Percentiles rank a stretch among this genome's conserved stretches.
Conservation (phyloP, 2,113 vertebrate genomes). For the Picathartes gymnocephalus region DNA sequence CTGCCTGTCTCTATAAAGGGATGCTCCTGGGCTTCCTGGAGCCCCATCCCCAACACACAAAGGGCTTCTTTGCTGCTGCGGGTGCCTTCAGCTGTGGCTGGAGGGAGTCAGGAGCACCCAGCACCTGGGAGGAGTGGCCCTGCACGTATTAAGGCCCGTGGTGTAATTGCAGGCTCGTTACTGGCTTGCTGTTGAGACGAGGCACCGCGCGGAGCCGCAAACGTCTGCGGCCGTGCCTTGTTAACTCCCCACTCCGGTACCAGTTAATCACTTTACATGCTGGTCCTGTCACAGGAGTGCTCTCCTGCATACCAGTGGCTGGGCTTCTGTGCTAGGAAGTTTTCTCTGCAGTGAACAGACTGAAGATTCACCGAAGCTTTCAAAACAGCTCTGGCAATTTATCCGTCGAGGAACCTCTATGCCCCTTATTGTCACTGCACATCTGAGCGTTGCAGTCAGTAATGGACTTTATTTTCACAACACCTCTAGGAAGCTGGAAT, state of each 20-base stretch:
- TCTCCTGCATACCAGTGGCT: neutral
- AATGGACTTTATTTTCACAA: neutral
- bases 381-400: neutral
- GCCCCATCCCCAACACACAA: accelerated
- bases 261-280: neutral
- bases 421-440: neutral
- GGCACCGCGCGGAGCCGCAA: accelerated
- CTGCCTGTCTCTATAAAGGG: neutral
- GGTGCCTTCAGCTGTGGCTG: neutral
- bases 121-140: neutral
- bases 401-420: neutral
- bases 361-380: neutral
- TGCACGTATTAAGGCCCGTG: neutral
- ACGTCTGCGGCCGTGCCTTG: neutral
- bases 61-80: neutral
- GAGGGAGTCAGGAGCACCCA: neutral
- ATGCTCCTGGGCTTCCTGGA: neutral
- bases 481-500: neutral
- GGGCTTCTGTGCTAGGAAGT: neutral
- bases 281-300: neutral
- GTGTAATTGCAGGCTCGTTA: neutral
- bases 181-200: neutral
- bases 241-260: neutral
- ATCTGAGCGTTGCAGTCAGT: neutral
- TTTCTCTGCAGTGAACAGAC: neutral